Conservation (phyloP, 1,140 invertebrate genomes). For the Hylaeus anthracinus region DNA sequence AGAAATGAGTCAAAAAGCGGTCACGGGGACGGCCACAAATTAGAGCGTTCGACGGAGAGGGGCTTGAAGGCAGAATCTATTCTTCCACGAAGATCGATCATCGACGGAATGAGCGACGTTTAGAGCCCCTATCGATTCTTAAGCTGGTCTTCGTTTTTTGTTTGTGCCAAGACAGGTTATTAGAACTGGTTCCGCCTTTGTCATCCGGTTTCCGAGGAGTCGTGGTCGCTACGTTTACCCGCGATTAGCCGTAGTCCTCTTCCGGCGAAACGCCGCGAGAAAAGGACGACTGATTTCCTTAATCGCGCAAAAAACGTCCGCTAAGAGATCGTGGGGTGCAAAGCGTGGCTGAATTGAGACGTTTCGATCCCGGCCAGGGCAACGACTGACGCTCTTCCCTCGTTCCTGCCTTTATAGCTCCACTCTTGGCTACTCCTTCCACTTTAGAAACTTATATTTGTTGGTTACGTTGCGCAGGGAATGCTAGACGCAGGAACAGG, state of each 20-base stretch:
- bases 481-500: too few relatives aligned
- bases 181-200: slow-evolving; percentile 57
- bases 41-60: background rate
- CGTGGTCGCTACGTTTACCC: slow-evolving; percentile 39
- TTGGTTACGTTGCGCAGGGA: too few relatives aligned
- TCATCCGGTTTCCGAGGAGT: slow-evolving; percentile 40
- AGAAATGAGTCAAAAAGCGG: background rate
- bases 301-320: slow-evolving; percentile 33
- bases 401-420: background rate
- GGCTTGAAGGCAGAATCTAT: slow-evolving; percentile 2
- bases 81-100: slow-evolving; percentile 47
- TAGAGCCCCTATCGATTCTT: slow-evolving; percentile 53
- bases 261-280: slow-evolving; percentile 8
- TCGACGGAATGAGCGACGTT: slow-evolving; percentile 18
- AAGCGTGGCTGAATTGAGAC: slow-evolving; percentile 29
- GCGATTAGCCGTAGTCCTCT: slow-evolving; percentile 44
- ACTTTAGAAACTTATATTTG: too few relatives aligned
- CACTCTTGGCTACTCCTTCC: too few relatives aligned
- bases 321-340: background rate
- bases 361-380: background rate
- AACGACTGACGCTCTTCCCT: background rate
- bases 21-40: background rate
- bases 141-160: slow-evolving; percentile 45
- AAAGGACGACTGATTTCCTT: slow-evolving; percentile 40
- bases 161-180: slow-evolving; percentile 49